Percentiles rank a stretch among this genome's conserved stretches.
phyloP scores from a whole-genome alignment of 2,113 vertebrate genomes.

The Prionailurus bengalensis region DNA sequence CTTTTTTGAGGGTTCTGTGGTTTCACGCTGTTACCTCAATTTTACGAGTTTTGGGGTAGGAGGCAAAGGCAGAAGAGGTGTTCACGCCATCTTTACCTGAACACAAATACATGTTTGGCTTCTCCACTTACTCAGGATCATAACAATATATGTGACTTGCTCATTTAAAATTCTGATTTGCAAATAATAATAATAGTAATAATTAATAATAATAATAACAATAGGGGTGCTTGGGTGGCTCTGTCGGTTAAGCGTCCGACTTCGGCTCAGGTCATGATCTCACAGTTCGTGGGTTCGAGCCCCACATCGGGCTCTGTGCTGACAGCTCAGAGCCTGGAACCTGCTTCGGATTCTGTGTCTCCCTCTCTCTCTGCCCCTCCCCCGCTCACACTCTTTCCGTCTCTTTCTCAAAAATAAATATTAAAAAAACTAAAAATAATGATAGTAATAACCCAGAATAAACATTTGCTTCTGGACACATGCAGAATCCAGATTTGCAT shows the following conservation, averaged over 20 bases:
- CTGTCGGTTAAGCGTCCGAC: too few species aligned
- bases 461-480: not conserved
- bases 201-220: too few species aligned
- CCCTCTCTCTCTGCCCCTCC: too few species aligned
- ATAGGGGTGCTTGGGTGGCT: too few species aligned
- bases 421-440: not conserved
- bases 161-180: conserved; percentile 52
- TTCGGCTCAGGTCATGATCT: too few species aligned
- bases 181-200: not conserved
- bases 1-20: not conserved
- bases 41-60: not conserved
- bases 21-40: not conserved
- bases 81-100: not conserved
- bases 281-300: too few species aligned
- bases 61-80: not conserved
- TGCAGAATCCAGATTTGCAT: not conserved
- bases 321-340: too few species aligned
- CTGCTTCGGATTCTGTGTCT: too few species aligned
- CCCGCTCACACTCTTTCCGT: too few species aligned
- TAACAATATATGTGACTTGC: not conserved
- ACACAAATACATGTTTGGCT: not conserved
- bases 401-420: too few species aligned
- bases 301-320: too few species aligned
- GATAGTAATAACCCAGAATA: not conserved
- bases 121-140: not conserved